Base-by-base conservation (phyloP, 2,797 vertebrate genomes). In the Pseudochaenichthys georgianus region DNA sequence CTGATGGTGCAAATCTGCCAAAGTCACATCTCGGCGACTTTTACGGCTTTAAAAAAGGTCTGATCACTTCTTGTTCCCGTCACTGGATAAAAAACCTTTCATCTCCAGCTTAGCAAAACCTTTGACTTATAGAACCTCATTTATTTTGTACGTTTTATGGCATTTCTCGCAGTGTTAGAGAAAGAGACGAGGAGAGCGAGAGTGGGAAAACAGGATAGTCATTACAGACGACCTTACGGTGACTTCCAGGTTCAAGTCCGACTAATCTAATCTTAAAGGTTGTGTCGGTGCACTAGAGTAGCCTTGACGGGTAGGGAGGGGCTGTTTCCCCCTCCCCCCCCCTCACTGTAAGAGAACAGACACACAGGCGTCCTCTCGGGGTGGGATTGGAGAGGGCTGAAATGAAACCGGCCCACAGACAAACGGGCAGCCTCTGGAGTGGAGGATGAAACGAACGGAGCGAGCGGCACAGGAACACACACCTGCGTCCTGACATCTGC, bases 401-500 rank as follows among this genome's bases (percentile, higher is more conserved):
- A 93, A 92, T 87, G 87, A 92, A 94, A 92, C 87, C 69, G 88
- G 87, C 87, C 89, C 90, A 86, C 87, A 92, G 89, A 93, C 88
- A 93, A 91, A 94, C 92, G 84, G 88, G 74, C 85, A 82, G 85
- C 80, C 93, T 91, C 91, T 87, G 80, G 91, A 93, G 92, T 64
- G 91, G 89, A 84, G 82, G 92, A 93, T 91, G 87, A 93, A 94
- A 90, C 87, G 86, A 92, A 84, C 84, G 83, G 88, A 91, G 90
- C 85, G 83, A 89, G 85, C 89, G 75, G 83, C 86, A 55, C 81
- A 89, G 85, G 89, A 92, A 92, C 90, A 92, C 91, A 91, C 94
- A 94, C 90, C 94, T 94, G 93, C 90, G 90, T 81, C 93, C 92
- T 89, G 91, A 93, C 92, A 94, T 93, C 93, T 93, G 93, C 93